These are phyloP conservation scores for Pyxicephalus adspersus DNA, from an alignment of 2,113 vertebrate genomes.

Conservation along the genomic window DNA sequence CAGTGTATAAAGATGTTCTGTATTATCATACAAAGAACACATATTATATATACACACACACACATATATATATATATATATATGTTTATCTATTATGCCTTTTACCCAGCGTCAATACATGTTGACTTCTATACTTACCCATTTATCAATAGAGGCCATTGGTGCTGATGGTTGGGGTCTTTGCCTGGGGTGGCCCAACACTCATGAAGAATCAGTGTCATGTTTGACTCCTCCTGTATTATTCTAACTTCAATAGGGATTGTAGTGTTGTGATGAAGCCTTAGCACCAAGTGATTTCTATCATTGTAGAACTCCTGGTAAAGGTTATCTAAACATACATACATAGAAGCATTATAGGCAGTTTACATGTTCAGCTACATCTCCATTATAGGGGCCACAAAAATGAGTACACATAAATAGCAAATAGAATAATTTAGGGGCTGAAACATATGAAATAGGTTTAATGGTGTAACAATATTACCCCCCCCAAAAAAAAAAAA, in stretches of 20 bases:
- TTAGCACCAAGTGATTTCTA: conserved; percentile 64
- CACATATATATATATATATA: too few relatives aligned
- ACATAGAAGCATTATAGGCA: background rate
- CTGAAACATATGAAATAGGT: too few relatives aligned
- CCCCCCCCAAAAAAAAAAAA: too few relatives aligned
- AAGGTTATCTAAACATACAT: conserved; percentile 60
- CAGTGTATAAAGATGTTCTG: too few relatives aligned
- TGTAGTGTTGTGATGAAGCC: conserved; percentile 66
- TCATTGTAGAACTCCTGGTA: conserved; percentile 68
- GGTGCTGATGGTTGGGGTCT: conserved; percentile 59
- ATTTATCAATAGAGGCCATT: conserved; percentile 73
- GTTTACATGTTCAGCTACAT: too few relatives aligned
- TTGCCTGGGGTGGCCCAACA: conserved; percentile 74
- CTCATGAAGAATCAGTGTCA: conserved; percentile 69
- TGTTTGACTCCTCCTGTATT: conserved; percentile 65
- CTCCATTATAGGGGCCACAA: too few relatives aligned
- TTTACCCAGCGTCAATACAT: background rate
- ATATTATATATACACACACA: background rate
- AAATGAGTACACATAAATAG: too few relatives aligned
- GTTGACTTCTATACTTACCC: conserved; percentile 57
- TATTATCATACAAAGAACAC: too few relatives aligned
- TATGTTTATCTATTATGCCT: too few relatives aligned
- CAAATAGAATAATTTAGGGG: too few relatives aligned
- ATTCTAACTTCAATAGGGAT: conserved; percentile 73
- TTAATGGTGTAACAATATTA: too few relatives aligned